Evolutionary conservation across 2,797 vertebrate genomes (phyloP), one percentile per base, ranked within the genome.

Genomic region (Pogonophryne albipinna): DNA sequence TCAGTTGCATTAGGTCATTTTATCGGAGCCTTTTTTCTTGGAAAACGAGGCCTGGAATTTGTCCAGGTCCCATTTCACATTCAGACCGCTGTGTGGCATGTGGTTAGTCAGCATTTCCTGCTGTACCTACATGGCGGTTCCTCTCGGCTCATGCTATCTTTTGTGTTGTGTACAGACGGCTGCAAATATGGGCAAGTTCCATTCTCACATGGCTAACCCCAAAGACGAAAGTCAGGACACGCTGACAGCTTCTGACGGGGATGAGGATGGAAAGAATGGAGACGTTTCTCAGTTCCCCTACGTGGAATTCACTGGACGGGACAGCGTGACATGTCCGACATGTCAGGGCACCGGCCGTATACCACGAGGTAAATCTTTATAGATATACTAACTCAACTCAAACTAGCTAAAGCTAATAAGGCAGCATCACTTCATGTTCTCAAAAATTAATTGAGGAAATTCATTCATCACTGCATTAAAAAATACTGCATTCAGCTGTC

Each of bases 321-420:
- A 99, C 91, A 99, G 98, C 0, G 97, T 99, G 55, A 99, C 98
- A 2, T 99, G 98, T 67, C 97, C 97, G 5, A 99, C 98, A 0
- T 99, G 98, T 86, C 98, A 99, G 90, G 98, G 98, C 83, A 99
- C 98, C 0, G 98, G 98, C 71, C 95, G 98, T 84, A 99, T 99
- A 89, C 98, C 98, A 10, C 93, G 97, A 91, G 98, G 98, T 99
- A 93, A 83, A 49, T 6, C 2, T 0, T 13, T 13, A 9, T 7
- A 27, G 0, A 53, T 42, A 42, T 3, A 19, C 2, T 7, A 2
- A 12, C 1, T 38, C 45, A 38, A 38, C 34, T 38, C 34, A 38
- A 38, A 38, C 34, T 38, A 38, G 34, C 34, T 38, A 9, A 38
- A 6, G 23, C 46, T 31, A 41, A 51, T 38, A 23, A 38, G 42